A percentile compares a stretch with the other conserved stretches of the same genome.
These are phyloP conservation scores for Amphipoea lucens DNA, from an alignment of 2,888 invertebrate species.

Conservation along the genomic window DNA sequence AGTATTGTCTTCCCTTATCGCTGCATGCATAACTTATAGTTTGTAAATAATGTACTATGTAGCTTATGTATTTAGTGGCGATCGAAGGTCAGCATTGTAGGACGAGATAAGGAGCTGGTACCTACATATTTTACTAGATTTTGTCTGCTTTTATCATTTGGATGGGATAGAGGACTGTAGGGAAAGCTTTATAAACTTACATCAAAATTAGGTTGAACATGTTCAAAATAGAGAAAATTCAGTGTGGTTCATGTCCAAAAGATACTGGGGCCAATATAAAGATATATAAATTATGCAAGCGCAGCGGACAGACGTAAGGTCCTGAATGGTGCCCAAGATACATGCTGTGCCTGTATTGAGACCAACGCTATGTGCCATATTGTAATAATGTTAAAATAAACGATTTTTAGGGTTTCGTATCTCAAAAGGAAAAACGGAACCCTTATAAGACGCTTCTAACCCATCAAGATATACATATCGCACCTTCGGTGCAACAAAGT, in stretches of 20 bases:
- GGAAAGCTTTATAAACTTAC: background rate
- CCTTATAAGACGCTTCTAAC: too few relatives aligned
- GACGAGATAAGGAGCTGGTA: conserved; percentile 15
- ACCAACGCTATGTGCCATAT: too few relatives aligned
- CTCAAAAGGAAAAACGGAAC: too few relatives aligned
- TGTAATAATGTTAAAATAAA: too few relatives aligned
- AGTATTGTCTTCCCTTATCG: conserved; percentile 32
- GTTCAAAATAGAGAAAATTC: background rate
- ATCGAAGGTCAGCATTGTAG: conserved; percentile 34
- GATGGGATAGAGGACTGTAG: background rate
- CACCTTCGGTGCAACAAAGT: too few relatives aligned
- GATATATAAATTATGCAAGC: background rate
- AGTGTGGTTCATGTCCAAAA: background rate
- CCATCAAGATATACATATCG: too few relatives aligned
- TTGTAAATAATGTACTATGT: background rate
- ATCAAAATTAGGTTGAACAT: background rate
- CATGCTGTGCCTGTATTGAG: too few relatives aligned
- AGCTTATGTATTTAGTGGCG: conserved; percentile 27
- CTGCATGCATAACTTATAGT: conserved; percentile 23
- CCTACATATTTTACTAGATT: background rate
- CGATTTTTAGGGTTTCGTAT: too few relatives aligned
- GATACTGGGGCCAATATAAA: background rate
- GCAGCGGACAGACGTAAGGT: background rate
- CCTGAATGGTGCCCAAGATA: background rate
- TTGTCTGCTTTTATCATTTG: background rate